phyloP scores from a whole-genome alignment of 64 coral and sea anemone species.

The Catalaphyllia jardinei region DNA sequence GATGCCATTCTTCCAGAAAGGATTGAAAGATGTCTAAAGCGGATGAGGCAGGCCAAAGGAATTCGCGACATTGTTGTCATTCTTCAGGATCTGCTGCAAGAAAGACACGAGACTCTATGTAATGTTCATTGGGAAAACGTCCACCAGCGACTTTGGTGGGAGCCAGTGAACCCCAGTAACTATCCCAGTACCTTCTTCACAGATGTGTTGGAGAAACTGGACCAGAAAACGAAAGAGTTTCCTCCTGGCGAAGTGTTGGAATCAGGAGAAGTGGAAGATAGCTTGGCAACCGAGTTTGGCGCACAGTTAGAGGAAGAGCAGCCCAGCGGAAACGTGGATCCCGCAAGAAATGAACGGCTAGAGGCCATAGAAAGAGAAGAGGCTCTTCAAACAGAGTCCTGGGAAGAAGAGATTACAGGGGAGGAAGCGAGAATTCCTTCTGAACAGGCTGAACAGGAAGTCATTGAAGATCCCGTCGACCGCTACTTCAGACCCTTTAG shows the following conservation, averaged over 20 bases:
- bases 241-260: not conserved
- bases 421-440: not conserved
- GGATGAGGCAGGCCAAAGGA: slow-evolving; percentile 1
- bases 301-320: not conserved
- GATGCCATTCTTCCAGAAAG: not conserved
- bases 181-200: not conserved
- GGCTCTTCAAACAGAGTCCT: not conserved
- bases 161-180: not conserved
- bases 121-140: slow-evolving; percentile 54
- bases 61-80: slow-evolving; percentile 33
- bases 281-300: not conserved
- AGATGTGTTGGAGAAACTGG: not conserved
- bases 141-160: not conserved
- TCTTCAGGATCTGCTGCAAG: slow-evolving; percentile 21
- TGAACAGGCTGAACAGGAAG: not conserved
- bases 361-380: slow-evolving; percentile 13
- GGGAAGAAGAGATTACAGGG: not conserved
- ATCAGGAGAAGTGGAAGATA: not conserved
- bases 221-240: not conserved
- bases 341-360: not conserved
- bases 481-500: not conserved
- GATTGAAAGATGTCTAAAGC: slow-evolving; percentile 13
- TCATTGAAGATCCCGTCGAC: not conserved
- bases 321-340: not conserved
- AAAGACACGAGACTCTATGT: slow-evolving; percentile 35